Evolutionary conservation across 2,113 vertebrate species (phyloP), one percentile per base, ranked within the genome.

Genomic region (Hippocampus zosterae): DNA sequence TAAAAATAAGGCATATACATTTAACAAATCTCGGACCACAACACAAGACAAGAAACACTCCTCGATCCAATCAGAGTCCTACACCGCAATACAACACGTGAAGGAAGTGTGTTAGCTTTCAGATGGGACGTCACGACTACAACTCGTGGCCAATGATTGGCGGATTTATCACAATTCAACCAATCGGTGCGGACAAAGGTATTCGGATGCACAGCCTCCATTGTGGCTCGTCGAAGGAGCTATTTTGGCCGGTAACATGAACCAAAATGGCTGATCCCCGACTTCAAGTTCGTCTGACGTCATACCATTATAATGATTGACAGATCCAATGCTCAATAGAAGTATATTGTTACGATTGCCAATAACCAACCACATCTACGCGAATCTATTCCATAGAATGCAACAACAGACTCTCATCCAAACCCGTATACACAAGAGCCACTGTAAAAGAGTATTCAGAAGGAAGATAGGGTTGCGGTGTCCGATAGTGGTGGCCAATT

Each of bases 41-140:
- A 70, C 70, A 75, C 40, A 63, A 79, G 68, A 78, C 80, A 74
- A 88, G 81, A 68, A 86, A 82, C 70, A 86, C 8, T 1, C 44
- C n/a, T 8, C 16, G 11, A 84, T 56, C 91, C 86, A 89, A 89
- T 84, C 77, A n/a, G 3, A 8, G 40, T n/a, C 21, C 62, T 84
- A 72, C 88, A 90, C 80, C 83, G 69, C 76, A 81, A 87, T 86
- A 25, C 82, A 85, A 85, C 90, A 87, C 84, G 88, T 81, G 73
- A 78, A 44, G 61, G 69, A 44, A 87, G 90, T 41, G 84, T 86
- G 84, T 42, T 29, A 0, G 2, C 23, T 71, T 53, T 64, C 40
- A 71, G 37, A 76, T 80, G 64, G 52, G 81, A 75, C 46, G 79
- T 69, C 77, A 67, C 76, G 78, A 33, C 25, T 40, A 63, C 0